Percentiles rank a stretch among this genome's conserved stretches.
These are phyloP conservation scores for Chauna torquata DNA, from an alignment of 2,113 vertebrate species.

Conservation along the genomic window DNA sequence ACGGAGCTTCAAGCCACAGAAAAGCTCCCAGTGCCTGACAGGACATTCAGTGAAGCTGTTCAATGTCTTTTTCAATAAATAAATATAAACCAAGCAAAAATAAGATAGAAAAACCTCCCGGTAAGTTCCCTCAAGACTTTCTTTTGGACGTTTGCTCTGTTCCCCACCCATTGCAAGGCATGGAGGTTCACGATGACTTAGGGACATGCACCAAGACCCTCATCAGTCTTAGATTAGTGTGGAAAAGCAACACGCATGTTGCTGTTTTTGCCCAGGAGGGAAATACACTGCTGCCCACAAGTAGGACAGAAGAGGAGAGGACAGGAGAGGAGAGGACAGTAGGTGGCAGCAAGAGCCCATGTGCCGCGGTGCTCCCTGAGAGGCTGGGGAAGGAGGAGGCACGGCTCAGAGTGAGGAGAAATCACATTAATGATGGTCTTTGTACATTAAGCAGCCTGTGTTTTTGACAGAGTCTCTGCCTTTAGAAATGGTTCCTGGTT, in stretches of 20 bases:
- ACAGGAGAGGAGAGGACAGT: neutral
- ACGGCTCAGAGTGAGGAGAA: neutral
- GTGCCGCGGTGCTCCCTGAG: neutral
- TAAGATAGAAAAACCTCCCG: neutral
- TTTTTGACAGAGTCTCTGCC: neutral
- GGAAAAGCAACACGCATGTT: neutral
- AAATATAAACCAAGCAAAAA: neutral
- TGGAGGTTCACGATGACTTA: neutral
- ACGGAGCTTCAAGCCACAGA: rapidly evolving
- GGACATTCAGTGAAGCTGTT: rapidly evolving
- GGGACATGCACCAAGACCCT: neutral
- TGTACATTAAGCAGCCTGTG: neutral
- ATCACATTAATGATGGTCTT: neutral
- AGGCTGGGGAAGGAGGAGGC: neutral
- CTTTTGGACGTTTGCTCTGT: rapidly evolving
- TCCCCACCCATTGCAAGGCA: neutral
- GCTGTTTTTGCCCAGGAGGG: neutral
- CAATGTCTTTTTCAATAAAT: rapidly evolving
- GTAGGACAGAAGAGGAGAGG: neutral
- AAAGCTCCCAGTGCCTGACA: neutral
- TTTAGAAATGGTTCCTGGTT: neutral
- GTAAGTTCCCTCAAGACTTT: neutral
- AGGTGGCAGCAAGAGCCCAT: conserved; percentile 72
- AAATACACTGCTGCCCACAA: neutral
- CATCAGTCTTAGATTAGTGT: neutral